Percentiles rank a stretch among this genome's conserved stretches.
Evolutionary conservation across 2,797 vertebrate genomes (phyloP).

Genomic region (Falco peregrinus): DNA sequence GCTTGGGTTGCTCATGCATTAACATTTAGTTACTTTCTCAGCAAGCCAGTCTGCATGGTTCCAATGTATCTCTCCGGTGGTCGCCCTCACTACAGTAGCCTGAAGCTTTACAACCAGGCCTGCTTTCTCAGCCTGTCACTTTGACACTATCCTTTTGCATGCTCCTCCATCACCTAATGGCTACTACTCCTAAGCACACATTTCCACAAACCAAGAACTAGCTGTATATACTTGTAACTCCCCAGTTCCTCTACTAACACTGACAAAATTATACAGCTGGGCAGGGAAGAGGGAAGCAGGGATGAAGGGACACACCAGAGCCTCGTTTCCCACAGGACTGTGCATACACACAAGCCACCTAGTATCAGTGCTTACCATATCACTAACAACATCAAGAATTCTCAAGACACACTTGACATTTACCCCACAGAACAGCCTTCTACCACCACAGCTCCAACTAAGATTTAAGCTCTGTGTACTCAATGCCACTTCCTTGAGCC

Average conservation of each 20-base stretch:
- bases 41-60: background rate
- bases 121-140: background rate
- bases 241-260: background rate
- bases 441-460: background rate
- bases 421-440: background rate
- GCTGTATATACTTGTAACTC: accelerated
- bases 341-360: background rate
- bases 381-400: background rate
- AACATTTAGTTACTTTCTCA: background rate
- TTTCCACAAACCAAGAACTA: background rate
- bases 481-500: background rate
- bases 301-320: background rate
- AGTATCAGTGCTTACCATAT: background rate
- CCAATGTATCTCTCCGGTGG: background rate
- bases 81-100: background rate
- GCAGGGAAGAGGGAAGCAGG: background rate
- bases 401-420: background rate
- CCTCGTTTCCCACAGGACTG: background rate
- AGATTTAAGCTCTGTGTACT: background rate
- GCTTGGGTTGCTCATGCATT: background rate
- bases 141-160: background rate
- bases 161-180: background rate
- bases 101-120: background rate
- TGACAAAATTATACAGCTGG: background rate
- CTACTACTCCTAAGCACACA: background rate